Base-by-base conservation (phyloP, 2,113 vertebrate species). In the Perca flavescens region DNA sequence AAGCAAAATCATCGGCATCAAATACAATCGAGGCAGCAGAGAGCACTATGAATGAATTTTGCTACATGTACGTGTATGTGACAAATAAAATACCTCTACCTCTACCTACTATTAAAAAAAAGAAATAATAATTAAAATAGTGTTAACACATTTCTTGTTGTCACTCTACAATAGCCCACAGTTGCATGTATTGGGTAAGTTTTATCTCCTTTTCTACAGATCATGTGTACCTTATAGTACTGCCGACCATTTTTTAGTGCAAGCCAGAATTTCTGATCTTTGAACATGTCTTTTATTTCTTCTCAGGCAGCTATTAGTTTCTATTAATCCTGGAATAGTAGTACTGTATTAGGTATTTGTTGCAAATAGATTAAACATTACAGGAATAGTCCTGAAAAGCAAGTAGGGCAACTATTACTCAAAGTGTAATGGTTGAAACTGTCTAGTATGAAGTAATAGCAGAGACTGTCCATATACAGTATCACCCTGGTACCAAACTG, bases 401-500 rank as follows among this genome's bases (percentile, higher is more conserved):
- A 69, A 85, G 50, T 47, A 28, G 54, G 46, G 61, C 62, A 78
- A 70, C 78, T 47, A 68, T 86, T 65, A 69, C 72, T 91, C 65
- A 70, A 53, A 68, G 61, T 19, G 47, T 73, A 83, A 89, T 79
- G 86, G 84, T 83, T 86, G 70, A 82, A 80, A 84, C 57, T 78
- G 88, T 84, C 72, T 36, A n/a, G 67, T 73, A 31, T 81, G 74
- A 85, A 89, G 83, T 74, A 79, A 86, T 72, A 80, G 80, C 79
- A 64, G 63, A 49, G 71, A 77, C 61, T 79, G 70, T 79, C 83
- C 62, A 82, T 90, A 82, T 57, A 28, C 28, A 28, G 28, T 28
- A 83, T 90, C 86, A 88, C 72, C 78, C 58, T 43, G 68, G 49
- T 84, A 89, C 88, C 83, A 78, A 91, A 79, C 64, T 67, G 77